Base-by-base conservation (phyloP, 2,113 vertebrate genomes). In the Buteo buteo region DNA sequence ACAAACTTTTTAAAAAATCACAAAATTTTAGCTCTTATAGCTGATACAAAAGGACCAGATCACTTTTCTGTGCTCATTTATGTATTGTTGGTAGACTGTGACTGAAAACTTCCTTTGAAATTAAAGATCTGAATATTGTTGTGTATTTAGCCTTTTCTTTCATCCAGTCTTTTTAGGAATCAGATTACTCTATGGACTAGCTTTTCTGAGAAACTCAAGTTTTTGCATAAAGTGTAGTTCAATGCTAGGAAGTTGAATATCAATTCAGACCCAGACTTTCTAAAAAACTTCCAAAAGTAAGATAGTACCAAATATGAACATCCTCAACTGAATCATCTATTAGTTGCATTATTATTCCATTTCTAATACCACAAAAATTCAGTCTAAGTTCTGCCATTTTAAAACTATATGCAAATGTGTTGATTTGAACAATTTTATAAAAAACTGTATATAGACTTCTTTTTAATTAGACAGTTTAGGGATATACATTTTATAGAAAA, bases 91-190 rank as follows among this genome's bases (percentile, higher is more conserved):
- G 90, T 83, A 90, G 91, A 73, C n/a, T 74, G 74, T 88, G 86
- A 88, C 77, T 65, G 76, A 94, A 95, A 94, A 74, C 32, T 91
- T 90, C 50, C 47, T 88, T 85, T 91, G 90, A 93, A 93, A 94
- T 78, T 77, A 59, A 90, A 90, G 76, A 90, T 47, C 45, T 58
- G 45, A 86, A 83, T 95, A 69, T 88, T 93, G 82, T 83, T 78
- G 28, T 86, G 29, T 36, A 81, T 92, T 91, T 86, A 94, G 59
- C 11, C 6, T 93, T 94, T 90, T 90, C 71, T 90, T 94, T 93
- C 62, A 86, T 73, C 67, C 54, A 62, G 34, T 73, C 49, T 52
- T 90, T 89, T 88, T 44, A 88, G 44, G 55, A 90, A 93, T 88
- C 71, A 81, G 28, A 86, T 88, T 77, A 77, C 40, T 83, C 34